phyloP scores from a whole-genome alignment of 2,113 vertebrate genomes.

The Anas platyrhynchos region DNA sequence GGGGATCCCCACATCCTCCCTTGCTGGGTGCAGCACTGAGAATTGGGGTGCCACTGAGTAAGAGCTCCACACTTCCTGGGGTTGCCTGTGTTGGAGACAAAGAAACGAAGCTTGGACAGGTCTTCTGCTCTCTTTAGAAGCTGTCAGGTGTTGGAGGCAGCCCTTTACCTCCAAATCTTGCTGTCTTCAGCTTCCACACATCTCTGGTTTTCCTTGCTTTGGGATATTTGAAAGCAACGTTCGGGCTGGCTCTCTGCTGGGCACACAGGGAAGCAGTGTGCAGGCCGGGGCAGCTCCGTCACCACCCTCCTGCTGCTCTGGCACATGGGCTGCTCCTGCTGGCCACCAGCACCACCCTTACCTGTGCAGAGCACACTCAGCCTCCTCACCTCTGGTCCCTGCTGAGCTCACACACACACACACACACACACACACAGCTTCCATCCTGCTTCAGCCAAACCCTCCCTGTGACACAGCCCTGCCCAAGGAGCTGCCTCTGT shows the following conservation, averaged over 20 bases:
- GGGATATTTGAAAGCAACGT: not conserved
- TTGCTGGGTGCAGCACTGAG: not conserved
- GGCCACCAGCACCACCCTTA: rapidly evolving
- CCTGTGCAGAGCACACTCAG: not conserved
- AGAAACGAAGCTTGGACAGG: not conserved
- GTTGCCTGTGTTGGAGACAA: not conserved
- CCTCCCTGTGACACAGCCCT: rapidly evolving
- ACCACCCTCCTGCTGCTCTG: rapidly evolving
- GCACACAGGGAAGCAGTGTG: not conserved
- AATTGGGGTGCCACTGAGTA: rapidly evolving
- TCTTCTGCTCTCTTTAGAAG: not conserved
- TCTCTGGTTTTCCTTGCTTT: not conserved
- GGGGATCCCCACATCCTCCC: rapidly evolving
- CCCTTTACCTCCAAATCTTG: not conserved
- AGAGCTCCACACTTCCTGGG: not conserved
- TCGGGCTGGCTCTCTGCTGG: not conserved
- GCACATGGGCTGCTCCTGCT: not conserved
- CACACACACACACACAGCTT: no score
- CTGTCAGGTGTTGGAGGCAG: not conserved
- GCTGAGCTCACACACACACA: not conserved
- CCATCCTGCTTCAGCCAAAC: not conserved
- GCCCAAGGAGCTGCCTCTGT: not conserved
- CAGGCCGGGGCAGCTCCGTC: rapidly evolving
- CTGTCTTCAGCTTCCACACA: not conserved
- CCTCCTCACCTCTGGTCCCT: rapidly evolving